Conservation (phyloP, 2,797 vertebrate species). For the Otolemur crassicaudatus region DNA sequence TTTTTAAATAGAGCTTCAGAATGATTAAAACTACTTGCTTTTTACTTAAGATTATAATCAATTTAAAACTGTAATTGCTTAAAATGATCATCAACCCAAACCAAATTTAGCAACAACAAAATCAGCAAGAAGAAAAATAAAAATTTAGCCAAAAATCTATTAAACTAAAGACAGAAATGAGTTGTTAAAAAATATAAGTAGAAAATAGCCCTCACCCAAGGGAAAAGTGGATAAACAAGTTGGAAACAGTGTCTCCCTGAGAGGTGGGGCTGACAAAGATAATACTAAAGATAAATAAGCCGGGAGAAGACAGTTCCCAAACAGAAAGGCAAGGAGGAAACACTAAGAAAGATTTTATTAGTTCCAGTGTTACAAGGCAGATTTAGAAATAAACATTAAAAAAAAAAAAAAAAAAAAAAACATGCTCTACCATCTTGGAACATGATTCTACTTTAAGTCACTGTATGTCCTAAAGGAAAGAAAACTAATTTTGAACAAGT, state of each 20-base stretch:
- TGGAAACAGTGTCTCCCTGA: neutral
- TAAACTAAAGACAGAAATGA: neutral
- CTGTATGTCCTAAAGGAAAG: neutral
- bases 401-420: neutral
- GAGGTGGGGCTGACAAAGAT: neutral
- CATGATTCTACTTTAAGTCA: neutral
- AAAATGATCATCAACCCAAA: neutral
- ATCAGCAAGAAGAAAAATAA: neutral
- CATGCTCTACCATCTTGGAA: no score
- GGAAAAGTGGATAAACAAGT: neutral
- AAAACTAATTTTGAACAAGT: neutral
- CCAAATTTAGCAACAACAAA: neutral
- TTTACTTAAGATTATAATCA: neutral
- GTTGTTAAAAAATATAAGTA: neutral
- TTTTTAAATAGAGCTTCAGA: neutral
- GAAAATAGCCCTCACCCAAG: accelerated
- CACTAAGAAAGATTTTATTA: neutral
- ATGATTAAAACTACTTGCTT: neutral
- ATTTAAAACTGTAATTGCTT: neutral
- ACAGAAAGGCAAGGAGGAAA: neutral
- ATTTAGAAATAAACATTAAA: neutral
- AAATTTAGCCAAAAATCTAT: neutral
- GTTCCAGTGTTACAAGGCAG: neutral
- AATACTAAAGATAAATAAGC: neutral
- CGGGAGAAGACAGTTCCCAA: neutral